Base-by-base conservation (phyloP, 2,113 vertebrate species). In the Festucalex cinctus region DNA sequence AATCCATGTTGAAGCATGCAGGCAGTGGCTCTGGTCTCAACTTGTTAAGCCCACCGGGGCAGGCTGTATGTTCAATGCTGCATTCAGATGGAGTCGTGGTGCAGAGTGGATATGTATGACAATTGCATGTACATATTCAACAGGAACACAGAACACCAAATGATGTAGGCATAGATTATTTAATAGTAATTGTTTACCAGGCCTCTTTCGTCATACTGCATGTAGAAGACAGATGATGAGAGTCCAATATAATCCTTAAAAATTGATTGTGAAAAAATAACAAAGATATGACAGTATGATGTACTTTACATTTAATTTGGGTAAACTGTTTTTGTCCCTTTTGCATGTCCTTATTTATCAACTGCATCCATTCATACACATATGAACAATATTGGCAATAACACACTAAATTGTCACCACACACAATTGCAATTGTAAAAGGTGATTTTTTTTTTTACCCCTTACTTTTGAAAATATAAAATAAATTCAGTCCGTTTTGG, bases 101-200 rank as follows among this genome's bases (percentile, higher is more conserved):
- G 71, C 72, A 83, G 85, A 69, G 36, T 8, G 22, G 74, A 22
- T 69, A 65, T 74, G 54, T 67, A 32, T 53, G 68, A 65, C 65
- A 64, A 56, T 49, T 49, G 24, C 76, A 74, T 63, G 58, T 57
- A 53, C 63, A 49, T 71, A 62, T 78, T 66, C 71, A 77, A 74
- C 53, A 77, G 71, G 63, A 83, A 36, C 59, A 58, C 74, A 67
- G 48, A 77, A 86, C 69, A 78, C 69, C 69, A 78, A 37, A 70
- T 68, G 69, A 24, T 22, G 28, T 78, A 71, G 68, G 58, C 71
- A 77, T 76, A 73, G 71, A 83, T 80, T 81, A 78, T 89, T 90
- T 88, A 89, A 86, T 89, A 85, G 71, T 68, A 86, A 84, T 26
- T 81, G 56, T 84, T 66, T 80, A 74, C 73, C 82, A 65, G 51